These are phyloP conservation scores for Salvelinus alpinus DNA, from an alignment of 2,113 vertebrate genomes.

Conservation along the genomic window DNA sequence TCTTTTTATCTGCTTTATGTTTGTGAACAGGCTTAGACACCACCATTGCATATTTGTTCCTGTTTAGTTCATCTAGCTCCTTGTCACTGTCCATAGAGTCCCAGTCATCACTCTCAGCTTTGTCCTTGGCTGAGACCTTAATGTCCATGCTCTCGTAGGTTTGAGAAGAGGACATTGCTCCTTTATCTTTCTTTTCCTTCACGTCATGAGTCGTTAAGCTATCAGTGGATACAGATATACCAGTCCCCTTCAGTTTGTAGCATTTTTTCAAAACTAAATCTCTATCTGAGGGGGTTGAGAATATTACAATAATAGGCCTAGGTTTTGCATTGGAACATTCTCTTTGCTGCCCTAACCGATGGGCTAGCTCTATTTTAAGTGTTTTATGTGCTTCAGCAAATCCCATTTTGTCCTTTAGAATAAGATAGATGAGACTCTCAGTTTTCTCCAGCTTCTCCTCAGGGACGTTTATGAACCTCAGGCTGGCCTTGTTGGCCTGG, in stretches of 20 bases:
- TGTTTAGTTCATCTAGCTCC: slow-evolving; percentile 88
- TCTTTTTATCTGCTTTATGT: slow-evolving; percentile 77
- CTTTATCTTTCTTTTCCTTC: slow-evolving; percentile 88
- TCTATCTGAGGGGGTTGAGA: slow-evolving; percentile 89
- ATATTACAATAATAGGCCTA: slow-evolving; percentile 93
- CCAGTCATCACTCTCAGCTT: slow-evolving; percentile 85
- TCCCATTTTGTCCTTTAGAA: slow-evolving; percentile 93
- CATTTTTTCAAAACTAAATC: slow-evolving; percentile 97
- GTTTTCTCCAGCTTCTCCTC: slow-evolving; percentile 88
- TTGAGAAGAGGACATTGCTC: slow-evolving; percentile 86
- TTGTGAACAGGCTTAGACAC: slow-evolving; percentile 82
- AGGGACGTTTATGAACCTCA: slow-evolving; percentile 93
- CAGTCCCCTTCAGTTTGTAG: slow-evolving; percentile 96
- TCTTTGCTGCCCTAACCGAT: slow-evolving; percentile 91
- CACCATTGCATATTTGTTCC: slow-evolving; percentile 86
- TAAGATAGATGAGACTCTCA: slow-evolving; percentile 86
- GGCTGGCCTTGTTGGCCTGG: slow-evolving; percentile 87
- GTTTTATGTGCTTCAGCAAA: slow-evolving; percentile 84
- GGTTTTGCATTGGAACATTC: slow-evolving; percentile 96
- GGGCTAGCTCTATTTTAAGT: slow-evolving; percentile 92
- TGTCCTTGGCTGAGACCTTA: slow-evolving; percentile 82
- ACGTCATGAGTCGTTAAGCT: slow-evolving; percentile 82
- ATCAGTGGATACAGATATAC: slow-evolving; percentile 92
- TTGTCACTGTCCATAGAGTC: slow-evolving; percentile 90
- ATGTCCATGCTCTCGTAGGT: slow-evolving; percentile 99